Conservation (phyloP, 1,140 invertebrate genomes). For the Eueides isabella region DNA sequence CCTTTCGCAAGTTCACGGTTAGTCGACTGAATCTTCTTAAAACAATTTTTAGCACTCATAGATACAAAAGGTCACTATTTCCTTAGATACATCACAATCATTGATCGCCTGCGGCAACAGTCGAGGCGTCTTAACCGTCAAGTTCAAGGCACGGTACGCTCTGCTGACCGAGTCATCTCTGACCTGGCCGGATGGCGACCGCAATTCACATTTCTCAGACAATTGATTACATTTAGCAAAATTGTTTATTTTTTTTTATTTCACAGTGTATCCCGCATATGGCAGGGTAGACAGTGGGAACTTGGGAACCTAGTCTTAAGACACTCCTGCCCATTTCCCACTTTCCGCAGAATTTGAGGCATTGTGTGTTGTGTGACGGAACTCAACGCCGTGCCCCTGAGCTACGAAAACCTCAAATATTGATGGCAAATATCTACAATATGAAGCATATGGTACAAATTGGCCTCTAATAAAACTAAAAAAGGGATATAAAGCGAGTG, state of each 20-base stretch:
- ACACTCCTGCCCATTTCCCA: no score
- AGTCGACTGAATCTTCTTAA: background rate
- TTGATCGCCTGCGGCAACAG: slow-evolving; percentile 25
- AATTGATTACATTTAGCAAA: background rate
- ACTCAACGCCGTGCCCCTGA: no score
- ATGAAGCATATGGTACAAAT: background rate
- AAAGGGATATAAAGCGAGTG: background rate
- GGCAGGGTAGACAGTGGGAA: no score
- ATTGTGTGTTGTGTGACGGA: no score
- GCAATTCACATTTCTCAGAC: slow-evolving; percentile 1
- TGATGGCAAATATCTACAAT: background rate
- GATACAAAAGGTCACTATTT: slow-evolving; percentile 32
- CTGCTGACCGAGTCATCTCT: slow-evolving; percentile 45
- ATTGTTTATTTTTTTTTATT: no score
- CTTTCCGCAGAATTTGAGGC: no score
- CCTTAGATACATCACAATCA: slow-evolving; percentile 30
- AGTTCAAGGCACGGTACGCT: slow-evolving; percentile 46
- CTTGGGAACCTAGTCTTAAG: no score
- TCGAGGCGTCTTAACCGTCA: slow-evolving; percentile 33
- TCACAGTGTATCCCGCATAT: no score
- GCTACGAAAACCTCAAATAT: no score
- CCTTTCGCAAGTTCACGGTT: slow-evolving; percentile 8
- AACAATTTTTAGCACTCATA: background rate
- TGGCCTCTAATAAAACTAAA: background rate
- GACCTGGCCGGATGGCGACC: slow-evolving; percentile 26